Base-by-base conservation (phyloP, 2,797 vertebrate genomes). In the Enteromius trimaculatus region DNA sequence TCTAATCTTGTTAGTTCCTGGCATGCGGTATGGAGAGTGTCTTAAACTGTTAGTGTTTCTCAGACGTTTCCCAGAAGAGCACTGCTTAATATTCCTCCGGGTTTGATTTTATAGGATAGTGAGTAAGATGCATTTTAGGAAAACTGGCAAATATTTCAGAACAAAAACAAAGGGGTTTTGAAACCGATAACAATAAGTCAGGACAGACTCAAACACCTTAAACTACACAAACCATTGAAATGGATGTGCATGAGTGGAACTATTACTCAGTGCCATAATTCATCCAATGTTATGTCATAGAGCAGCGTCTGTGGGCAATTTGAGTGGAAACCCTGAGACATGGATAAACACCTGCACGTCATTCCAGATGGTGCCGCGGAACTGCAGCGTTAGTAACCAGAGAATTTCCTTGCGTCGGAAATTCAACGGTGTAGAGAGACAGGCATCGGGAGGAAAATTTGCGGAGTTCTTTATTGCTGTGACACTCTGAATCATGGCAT, bases 301-400 rank as follows among this genome's bases (percentile, higher is more conserved):
- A 23, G 79, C 58, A 79, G 60, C 47, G 62, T 72, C 39, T 65
- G 77, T 79, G 69, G 66, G 60, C 71, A 65, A 60, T 75, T 55
- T 34, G 42, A 80, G 62, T 86, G 80, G 84, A 86, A 86, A 86
- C 29, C 47, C 77, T 83, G 71, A 86, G 84, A 79, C 80, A 72
- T 42, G 68, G 84, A 53, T 77, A 71, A 77, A 77, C 47, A 53
- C 84, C 69, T 72, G 77, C 42, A 82, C 29, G 44, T 66, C 68
- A 75, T 86, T 83, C 84, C 80, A 86, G 84, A 86, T 79, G 80
- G 60, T 79, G 81, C 65, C 64, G 60, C 23, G 6, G 53, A 51
- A 23, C 53, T 51, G 58, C 26, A 31, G 34, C 5, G 49, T 37
- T 55, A 39, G 74, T n/a, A 74, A 34, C 42, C 34, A 82, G 19